Base-by-base conservation (phyloP, 2,113 vertebrate species). In the Saccopteryx bilineata region DNA sequence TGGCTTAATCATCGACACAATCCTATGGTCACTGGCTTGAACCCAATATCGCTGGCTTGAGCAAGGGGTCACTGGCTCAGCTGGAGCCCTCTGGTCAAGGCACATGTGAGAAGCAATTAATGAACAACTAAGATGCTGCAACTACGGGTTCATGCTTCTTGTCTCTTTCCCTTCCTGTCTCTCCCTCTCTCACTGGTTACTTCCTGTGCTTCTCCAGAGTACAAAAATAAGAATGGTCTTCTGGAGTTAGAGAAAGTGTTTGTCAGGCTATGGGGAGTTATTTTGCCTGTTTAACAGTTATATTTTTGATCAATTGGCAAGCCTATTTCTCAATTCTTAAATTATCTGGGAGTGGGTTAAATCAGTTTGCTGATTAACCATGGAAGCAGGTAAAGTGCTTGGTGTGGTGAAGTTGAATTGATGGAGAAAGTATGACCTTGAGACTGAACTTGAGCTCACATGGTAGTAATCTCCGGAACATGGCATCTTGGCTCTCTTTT, bases 281-380 rank as follows among this genome's bases (percentile, higher is more conserved):
- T 58, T 56, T 66, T 81, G 60, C 71, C n/a, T 80, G 2, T 81
- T 82, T 74, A 60, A 74, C 56, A 75, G 21, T 82, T 65, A 46
- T 13, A 50, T 33, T 81, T 72, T 88, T 65, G 13, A 88, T 19
- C 15, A 93, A n/a, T 26, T 89, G 19, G 23, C 26, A 89, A 94
- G 81, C 68, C 68, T 66, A 60, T 50, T 75, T 83, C 82, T 50
- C 75, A 94, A 74, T 58, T 94, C 21, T 88, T 75, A 6, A 48
- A 48, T 75, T 69, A 61, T 39, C 46, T 83, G 28, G 24, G 48
- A 74, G 28, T 58, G 28, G 58, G 39, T 39, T 39, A 39, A 39
- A 39, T 39, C 39, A 39, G 39, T 39, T 39, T 39, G 39, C 39
- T 3, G 39, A 48, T 46, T 66, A 66, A 33, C 65, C 50, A 82